Base-by-base conservation (phyloP, 1,140 invertebrate genomes). In the Diorhabda elongata region DNA sequence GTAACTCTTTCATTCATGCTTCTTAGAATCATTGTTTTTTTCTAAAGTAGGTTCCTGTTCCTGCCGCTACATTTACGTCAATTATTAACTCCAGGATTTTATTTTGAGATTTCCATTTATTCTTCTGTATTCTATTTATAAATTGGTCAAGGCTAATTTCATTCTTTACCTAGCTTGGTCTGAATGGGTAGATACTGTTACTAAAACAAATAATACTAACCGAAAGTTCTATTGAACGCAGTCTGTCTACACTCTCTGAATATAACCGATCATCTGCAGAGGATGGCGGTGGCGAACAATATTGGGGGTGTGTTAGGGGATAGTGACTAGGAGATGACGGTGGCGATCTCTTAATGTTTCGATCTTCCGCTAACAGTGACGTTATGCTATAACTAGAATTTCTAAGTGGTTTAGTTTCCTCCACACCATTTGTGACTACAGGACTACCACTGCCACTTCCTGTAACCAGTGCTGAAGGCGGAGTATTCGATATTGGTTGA, bases 361-460 rank as follows among this genome's bases (percentile, higher is more conserved):
- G 75, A 72, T 81, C 79, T 42, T 80, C 80, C 41, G 89, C 89
- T 67, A 92, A 81, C 75, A 92, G 82, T 70, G 90, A 91, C 71
- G 90, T 90, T 80, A 92, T 92, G 82, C 90, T 92, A 81, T 74
- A 74, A 61, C 88, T 91, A 76, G 89, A 75, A 68, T 80, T 80
- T 58, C 71, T 66, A 26, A 74, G 47, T 43, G 74, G 69, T 67
- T 78, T 75, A 42, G 68, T 72, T 42, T 77, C 78, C 11, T 75
- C 74, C 11, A 66, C 9, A 57, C 74, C 76, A 60, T 78, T 77
- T 45, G 61, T 57, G 47, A 60, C 63, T 11, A 66, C 56, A 6
- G 72, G 47, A 44, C 62, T 65, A 89, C 59, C 66, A 52, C 6
- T 52, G 26, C 26, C 26, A 26, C 26, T 26, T 4, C 64, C 26